These are phyloP conservation scores for Andrena fulva DNA, from an alignment of 2,888 invertebrate genomes.

Conservation along the genomic window DNA sequence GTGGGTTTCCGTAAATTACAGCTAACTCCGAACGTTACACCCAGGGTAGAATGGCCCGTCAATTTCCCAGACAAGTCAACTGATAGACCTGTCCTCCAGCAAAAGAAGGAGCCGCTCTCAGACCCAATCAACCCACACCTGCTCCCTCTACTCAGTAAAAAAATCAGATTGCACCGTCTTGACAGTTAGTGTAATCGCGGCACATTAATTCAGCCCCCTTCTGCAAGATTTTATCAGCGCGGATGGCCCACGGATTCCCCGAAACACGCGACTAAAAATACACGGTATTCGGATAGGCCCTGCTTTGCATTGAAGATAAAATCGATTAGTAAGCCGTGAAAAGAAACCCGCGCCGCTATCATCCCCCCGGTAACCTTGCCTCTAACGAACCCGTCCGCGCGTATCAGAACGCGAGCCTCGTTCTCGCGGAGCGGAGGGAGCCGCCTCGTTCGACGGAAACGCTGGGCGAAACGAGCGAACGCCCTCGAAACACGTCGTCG, in stretches of 20 bases:
- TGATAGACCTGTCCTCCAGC: background rate
- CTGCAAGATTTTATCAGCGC: background rate
- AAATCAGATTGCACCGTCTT: background rate
- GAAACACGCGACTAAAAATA: background rate
- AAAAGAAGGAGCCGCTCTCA: background rate
- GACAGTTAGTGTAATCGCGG: background rate
- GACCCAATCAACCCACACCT: background rate
- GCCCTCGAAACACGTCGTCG: conserved; percentile 28
- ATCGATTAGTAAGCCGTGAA: conserved; percentile 21
- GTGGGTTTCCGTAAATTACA: no score
- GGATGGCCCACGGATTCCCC: background rate
- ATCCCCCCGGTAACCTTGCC: background rate
- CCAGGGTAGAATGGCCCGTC: no score
- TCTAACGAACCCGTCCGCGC: conserved; percentile 47
- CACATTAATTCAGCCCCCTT: background rate
- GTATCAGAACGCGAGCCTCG: conserved; percentile 30
- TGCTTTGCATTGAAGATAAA: conserved; percentile 13
- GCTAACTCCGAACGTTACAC: no score
- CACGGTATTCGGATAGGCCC: background rate
- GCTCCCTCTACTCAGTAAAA: background rate
- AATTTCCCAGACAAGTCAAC: no score
- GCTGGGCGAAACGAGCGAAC: conserved; percentile 46
- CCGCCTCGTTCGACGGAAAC: conserved; percentile 33
- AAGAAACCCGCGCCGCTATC: conserved; percentile 7
- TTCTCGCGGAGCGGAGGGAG: conserved; percentile 25